Evolutionary conservation across 2,888 invertebrate species (phyloP).

Genomic region (Mylabris sibirica): DNA sequence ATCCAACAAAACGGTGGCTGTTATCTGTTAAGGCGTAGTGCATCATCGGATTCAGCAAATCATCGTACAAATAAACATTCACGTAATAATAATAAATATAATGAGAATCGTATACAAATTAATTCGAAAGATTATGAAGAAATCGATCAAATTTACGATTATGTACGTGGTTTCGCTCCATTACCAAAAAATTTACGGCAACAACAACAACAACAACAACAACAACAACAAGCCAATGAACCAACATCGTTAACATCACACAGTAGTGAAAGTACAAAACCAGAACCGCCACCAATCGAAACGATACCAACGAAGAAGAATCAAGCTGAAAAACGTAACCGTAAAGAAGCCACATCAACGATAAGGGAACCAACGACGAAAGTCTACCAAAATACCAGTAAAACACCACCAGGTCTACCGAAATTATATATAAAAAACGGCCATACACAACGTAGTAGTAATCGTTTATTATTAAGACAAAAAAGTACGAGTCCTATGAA

Average conservation of each 20-base stretch:
- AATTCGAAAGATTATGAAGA: conserved; percentile 88
- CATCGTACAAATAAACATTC: conserved; percentile 63
- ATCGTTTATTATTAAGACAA: conserved; percentile 67
- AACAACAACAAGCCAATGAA: background rate
- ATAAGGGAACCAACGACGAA: conserved; percentile 56
- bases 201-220: conserved; percentile 12
- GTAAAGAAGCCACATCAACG: conserved; percentile 69
- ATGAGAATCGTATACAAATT: conserved; percentile 68
- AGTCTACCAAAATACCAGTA: conserved; percentile 63
- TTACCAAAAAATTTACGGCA: conserved; percentile 78
- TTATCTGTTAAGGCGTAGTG: conserved; percentile 77
- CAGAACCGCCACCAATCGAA: conserved; percentile 91
- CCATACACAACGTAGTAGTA: conserved; percentile 69
- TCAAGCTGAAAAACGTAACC: conserved; percentile 76
- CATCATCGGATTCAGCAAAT: conserved; percentile 75
- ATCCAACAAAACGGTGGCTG: conserved; percentile 51
- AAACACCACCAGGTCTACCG: conserved; percentile 70
- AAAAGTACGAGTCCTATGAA: conserved; percentile 78
- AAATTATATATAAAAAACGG: conserved; percentile 84
- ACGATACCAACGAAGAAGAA: conserved; percentile 87
- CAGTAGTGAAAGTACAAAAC: conserved; percentile 66
- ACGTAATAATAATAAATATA: conserved; percentile 60
- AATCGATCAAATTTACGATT: conserved; percentile 96
- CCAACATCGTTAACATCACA: conserved; percentile 61
- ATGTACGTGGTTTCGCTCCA: conserved; percentile 91